A percentile compares a stretch with the other conserved stretches of the same genome.
phyloP scores from a whole-genome alignment of 2,888 invertebrate genomes.

The Drosophila seclusa region DNA sequence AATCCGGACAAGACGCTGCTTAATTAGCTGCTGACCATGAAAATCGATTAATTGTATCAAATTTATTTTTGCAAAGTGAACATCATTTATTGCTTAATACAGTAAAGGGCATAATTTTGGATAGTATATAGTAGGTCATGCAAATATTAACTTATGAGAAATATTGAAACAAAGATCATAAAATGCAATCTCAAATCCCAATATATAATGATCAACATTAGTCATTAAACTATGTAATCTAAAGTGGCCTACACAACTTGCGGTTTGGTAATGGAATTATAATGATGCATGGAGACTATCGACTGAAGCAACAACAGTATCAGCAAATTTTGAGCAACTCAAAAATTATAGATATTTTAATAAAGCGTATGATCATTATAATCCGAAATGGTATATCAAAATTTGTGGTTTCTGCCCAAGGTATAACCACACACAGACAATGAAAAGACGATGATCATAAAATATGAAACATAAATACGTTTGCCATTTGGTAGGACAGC shows the following conservation, averaged over 20 bases:
- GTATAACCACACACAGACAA: conserved; percentile 57
- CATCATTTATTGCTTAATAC: conserved; percentile 4
- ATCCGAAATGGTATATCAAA: conserved; percentile 13
- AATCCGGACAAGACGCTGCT: conserved; percentile 29
- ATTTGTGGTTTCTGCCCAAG: conserved; percentile 23
- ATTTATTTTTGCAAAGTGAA: conserved; percentile 28
- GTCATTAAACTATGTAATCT: background rate
- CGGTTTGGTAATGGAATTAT: background rate
- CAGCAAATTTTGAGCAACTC: no score
- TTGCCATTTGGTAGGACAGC: conserved; percentile 53
- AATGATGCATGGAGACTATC: background rate
- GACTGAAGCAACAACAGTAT: background rate
- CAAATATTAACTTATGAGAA: background rate
- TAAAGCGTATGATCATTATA: conserved; percentile 11
- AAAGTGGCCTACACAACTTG: background rate
- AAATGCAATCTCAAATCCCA: background rate
- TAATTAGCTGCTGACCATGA: conserved; percentile 65
- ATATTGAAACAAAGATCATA: background rate
- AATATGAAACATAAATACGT: conserved; percentile 76
- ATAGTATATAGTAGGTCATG: background rate
- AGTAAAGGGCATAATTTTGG: background rate
- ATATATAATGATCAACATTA: background rate
- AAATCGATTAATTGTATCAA: conserved; percentile 68
- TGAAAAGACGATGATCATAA: conserved; percentile 66
- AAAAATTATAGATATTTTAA: conserved; percentile 1